Evolutionary conservation across 2,888 invertebrate genomes (phyloP).

Genomic region (Diachrysia chrysitis): DNA sequence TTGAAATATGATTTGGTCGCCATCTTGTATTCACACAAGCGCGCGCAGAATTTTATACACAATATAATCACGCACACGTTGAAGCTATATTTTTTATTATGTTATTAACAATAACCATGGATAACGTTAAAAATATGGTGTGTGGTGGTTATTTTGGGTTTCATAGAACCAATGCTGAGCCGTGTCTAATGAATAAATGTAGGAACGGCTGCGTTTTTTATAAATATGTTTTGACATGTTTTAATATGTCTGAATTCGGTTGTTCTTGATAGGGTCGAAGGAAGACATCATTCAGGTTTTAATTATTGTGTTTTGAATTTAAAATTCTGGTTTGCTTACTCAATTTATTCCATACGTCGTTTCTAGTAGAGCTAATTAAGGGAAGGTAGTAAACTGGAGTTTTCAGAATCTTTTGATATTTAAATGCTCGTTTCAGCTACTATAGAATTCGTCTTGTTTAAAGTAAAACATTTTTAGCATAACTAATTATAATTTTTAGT

Average conservation of each 20-base stretch:
- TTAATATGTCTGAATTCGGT: constrained; percentile 68
- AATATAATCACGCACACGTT: constrained; percentile 59
- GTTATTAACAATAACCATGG: constrained; percentile 72
- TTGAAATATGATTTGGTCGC: constrained; percentile 88
- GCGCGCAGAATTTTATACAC: constrained; percentile 61
- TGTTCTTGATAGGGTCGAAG: constrained; percentile 29
- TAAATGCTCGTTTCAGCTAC: too few species aligned
- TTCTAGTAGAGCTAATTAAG: too few species aligned
- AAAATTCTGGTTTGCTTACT: not conserved
- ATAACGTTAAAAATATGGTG: constrained; percentile 70
- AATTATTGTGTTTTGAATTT: not conserved
- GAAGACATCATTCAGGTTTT: constrained; percentile 13
- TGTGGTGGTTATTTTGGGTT: constrained; percentile 63
- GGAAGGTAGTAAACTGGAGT: too few species aligned
- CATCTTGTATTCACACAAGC: constrained; percentile 79
- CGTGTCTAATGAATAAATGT: constrained; percentile 69
- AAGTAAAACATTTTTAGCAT: too few species aligned
- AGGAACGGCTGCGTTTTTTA: constrained; percentile 58
- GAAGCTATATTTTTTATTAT: constrained; percentile 45
- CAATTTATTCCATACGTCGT: too few species aligned
- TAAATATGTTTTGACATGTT: constrained; percentile 77
- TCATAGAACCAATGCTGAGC: constrained; percentile 56
- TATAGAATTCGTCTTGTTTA: too few species aligned
- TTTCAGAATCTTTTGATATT: too few species aligned
- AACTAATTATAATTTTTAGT: too few species aligned